phyloP scores from a whole-genome alignment of 2,113 vertebrate genomes.

The Jacana jacana region DNA sequence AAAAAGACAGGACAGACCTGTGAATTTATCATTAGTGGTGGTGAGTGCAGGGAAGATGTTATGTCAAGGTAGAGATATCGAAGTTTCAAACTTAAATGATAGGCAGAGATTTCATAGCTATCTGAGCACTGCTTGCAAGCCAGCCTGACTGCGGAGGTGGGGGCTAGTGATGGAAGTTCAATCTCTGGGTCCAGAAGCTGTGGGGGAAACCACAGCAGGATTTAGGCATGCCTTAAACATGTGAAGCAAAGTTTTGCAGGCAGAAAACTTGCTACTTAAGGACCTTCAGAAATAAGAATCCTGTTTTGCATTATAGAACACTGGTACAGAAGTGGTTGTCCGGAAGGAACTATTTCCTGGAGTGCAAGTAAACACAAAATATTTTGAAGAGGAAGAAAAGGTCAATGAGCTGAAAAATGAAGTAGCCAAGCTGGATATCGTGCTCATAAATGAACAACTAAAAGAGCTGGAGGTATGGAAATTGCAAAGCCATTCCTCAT shows the following conservation, averaged over 20 bases:
- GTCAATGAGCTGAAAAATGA: constrained; percentile 78
- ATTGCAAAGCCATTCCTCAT: constrained; percentile 8
- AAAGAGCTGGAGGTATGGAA: constrained; percentile 85
- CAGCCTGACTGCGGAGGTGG: neutral
- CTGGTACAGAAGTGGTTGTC: constrained; percentile 48
- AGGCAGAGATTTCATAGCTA: neutral
- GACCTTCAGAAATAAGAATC: neutral
- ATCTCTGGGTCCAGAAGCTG: neutral
- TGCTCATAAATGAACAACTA: constrained; percentile 82
- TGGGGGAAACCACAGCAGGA: neutral
- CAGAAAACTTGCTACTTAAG: neutral
- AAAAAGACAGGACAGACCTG: neutral
- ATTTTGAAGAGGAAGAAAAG: constrained; percentile 73
- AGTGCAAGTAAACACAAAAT: constrained; percentile 58
- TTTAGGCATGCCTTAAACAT: neutral
- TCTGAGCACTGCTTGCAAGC: neutral
- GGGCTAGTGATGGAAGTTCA: neutral
- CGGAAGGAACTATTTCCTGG: constrained; percentile 41
- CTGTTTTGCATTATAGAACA: constrained; percentile 63
- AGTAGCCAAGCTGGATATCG: constrained; percentile 77
- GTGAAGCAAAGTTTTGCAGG: neutral
- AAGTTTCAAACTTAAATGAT: neutral
- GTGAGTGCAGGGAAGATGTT: neutral
- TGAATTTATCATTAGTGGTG: neutral
- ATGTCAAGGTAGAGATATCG: neutral